Conservation (phyloP, 2,113 vertebrate species). For the Choloepus hoffmanni region DNA sequence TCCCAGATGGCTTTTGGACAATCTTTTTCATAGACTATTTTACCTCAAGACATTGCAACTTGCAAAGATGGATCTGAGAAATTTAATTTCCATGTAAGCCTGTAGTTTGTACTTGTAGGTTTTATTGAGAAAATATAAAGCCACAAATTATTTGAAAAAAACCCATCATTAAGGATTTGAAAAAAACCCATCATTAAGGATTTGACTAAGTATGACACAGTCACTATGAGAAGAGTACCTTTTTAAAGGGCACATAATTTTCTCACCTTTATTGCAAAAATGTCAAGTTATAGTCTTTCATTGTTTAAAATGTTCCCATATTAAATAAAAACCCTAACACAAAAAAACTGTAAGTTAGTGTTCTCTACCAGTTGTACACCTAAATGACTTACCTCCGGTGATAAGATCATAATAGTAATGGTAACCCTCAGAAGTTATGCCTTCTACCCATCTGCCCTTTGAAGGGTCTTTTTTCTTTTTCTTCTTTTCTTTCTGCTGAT, state of each 20-base stretch:
- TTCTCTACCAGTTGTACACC: neutral
- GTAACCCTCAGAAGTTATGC: constrained; percentile 87
- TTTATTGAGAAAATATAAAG: constrained; percentile 37
- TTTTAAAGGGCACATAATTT: constrained; percentile 32
- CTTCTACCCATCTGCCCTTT: constrained; percentile 87
- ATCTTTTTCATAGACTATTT: neutral
- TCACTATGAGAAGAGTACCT: neutral
- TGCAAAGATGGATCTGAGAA: neutral
- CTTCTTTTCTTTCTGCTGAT: constrained; percentile 84
- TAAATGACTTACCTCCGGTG: constrained; percentile 87
- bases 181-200: constrained; percentile 11
- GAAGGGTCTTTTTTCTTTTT: constrained; percentile 80
- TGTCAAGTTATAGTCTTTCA: neutral
- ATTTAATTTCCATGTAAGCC: neutral
- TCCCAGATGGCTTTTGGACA: neutral
- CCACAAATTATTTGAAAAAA: constrained; percentile 29
- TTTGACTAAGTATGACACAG: neutral
- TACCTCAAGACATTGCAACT: neutral
- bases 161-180: neutral
- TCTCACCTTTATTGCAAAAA: constrained; percentile 51
- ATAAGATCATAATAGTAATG: constrained; percentile 88
- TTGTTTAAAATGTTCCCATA: constrained; percentile 30
- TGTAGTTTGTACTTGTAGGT: neutral
- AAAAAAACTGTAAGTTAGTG: neutral
- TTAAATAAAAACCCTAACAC: constrained; percentile 25